Percentiles rank a stretch among this genome's conserved stretches.
phyloP scores from a whole-genome alignment of 2,113 vertebrate species.

The Acanthisitta chloris region DNA sequence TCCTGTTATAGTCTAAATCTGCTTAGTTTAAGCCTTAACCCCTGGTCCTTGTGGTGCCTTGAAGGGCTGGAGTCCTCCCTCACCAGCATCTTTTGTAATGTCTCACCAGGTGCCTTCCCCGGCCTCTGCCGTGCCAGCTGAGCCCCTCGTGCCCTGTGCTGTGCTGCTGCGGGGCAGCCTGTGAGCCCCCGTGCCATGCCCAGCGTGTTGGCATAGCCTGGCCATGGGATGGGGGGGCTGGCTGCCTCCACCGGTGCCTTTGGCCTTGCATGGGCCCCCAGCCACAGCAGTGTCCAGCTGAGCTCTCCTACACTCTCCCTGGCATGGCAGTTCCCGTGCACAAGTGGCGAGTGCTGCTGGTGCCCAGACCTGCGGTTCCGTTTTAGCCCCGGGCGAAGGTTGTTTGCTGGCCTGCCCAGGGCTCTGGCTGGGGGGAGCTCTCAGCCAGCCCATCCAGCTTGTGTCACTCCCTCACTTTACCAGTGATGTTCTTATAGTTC shows the following conservation, averaged over 20 bases:
- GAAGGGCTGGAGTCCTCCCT: background rate
- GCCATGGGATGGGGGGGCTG: background rate
- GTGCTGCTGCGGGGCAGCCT: background rate
- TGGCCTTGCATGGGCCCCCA: accelerated
- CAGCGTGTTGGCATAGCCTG: background rate
- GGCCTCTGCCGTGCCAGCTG: background rate
- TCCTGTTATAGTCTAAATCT: background rate
- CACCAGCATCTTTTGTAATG: background rate
- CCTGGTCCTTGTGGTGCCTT: background rate
- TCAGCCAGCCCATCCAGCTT: background rate
- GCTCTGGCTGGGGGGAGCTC: background rate
- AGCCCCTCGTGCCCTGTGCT: background rate
- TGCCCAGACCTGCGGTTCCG: accelerated
- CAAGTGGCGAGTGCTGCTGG: accelerated
- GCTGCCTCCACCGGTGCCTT: background rate
- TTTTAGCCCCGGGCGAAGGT: accelerated
- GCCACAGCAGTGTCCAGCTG: background rate
- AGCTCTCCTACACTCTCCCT: background rate
- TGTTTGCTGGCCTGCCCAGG: background rate
- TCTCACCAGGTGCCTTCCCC: background rate
- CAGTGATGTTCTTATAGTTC: background rate
- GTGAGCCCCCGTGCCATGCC: accelerated
- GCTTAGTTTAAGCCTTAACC: constrained; percentile 12
- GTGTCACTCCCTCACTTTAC: background rate
- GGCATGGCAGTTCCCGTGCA: accelerated